Conservation (phyloP, 2,113 vertebrate species). For the Rhabdornis inornatus region DNA sequence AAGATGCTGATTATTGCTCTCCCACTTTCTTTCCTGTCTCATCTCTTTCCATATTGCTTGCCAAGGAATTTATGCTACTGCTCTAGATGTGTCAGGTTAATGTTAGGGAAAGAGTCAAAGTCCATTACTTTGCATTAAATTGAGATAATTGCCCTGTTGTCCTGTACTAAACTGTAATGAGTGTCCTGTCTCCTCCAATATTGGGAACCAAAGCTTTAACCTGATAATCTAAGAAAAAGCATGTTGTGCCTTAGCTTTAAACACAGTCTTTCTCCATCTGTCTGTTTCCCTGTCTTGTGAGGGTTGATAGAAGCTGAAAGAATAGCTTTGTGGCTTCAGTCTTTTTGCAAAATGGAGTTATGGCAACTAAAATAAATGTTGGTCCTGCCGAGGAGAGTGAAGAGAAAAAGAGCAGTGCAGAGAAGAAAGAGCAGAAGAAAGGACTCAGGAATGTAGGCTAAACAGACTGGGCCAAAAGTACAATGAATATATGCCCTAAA, state of each 20-base stretch:
- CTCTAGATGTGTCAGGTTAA: not conserved
- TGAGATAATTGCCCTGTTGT: conserved; percentile 13
- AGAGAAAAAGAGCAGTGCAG: not conserved
- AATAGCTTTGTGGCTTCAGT: not conserved
- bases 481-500: not conserved
- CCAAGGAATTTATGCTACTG: not conserved
- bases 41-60: not conserved
- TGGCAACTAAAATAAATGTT: not conserved
- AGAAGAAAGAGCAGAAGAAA: not conserved
- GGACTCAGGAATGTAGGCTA: not conserved
- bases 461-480: not conserved
- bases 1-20: not conserved
- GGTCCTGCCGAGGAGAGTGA: not conserved
- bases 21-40: not conserved
- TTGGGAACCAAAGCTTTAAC: not conserved
- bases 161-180: not conserved
- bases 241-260: not conserved
- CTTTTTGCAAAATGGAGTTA: not conserved
- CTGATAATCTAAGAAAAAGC: not conserved
- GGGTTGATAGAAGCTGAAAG: not conserved
- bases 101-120: not conserved
- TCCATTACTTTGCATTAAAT: not conserved
- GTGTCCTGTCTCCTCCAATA: conserved; percentile 6
- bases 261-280: not conserved
- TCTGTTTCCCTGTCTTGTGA: not conserved